phyloP scores from a whole-genome alignment of 1,140 invertebrate species.

The Doryteuthis pealeii region DNA sequence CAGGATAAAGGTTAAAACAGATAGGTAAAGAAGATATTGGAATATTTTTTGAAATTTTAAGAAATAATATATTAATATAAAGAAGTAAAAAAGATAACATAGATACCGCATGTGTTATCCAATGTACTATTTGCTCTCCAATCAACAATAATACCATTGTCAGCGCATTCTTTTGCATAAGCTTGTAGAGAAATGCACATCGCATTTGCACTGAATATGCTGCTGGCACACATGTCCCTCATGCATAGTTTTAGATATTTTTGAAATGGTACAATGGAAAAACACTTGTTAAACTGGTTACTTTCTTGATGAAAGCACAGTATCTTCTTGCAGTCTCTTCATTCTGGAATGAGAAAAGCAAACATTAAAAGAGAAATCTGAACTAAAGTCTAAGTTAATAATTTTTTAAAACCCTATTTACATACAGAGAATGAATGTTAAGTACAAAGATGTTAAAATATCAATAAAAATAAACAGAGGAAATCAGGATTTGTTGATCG shows the following conservation, averaged over 20 bases:
- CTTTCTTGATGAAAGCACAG: neutral
- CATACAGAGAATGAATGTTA: too few relatives aligned
- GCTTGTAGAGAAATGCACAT: neutral
- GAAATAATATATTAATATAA: too few relatives aligned
- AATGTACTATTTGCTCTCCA: neutral
- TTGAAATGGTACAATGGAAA: neutral
- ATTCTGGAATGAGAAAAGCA: neutral
- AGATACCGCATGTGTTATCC: neutral
- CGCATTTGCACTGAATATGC: neutral
- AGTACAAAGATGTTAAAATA: too few relatives aligned
- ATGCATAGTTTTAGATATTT: neutral
- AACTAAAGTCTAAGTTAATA: too few relatives aligned
- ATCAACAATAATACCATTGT: neutral
- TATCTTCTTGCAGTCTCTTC: neutral
- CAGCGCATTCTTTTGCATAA: neutral
- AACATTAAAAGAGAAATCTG: too few relatives aligned
- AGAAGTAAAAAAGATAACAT: neutral
- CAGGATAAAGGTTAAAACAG: too few relatives aligned
- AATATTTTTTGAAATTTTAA: too few relatives aligned
- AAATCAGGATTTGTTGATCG: too few relatives aligned
- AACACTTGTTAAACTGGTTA: neutral
- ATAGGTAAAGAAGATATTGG: too few relatives aligned
- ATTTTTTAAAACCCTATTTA: too few relatives aligned
- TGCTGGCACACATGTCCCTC: neutral
- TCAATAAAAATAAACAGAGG: too few relatives aligned